phyloP scores from a whole-genome alignment of 2,888 invertebrate genomes.

The Pardosa pseudoannulata region DNA sequence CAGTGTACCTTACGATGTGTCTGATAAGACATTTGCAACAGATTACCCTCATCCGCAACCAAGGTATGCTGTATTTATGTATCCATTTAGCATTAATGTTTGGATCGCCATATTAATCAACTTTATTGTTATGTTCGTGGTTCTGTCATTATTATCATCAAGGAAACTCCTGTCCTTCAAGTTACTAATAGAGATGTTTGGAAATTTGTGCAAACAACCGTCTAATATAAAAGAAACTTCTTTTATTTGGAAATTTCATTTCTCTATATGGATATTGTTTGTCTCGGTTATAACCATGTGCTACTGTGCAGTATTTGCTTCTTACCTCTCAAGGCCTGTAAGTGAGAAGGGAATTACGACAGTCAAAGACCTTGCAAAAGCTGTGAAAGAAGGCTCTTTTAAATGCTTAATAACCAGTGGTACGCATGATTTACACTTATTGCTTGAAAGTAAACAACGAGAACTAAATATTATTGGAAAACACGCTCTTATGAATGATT shows the following conservation, averaged over 20 bases:
- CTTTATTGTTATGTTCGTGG: neutral
- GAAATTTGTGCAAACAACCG: neutral
- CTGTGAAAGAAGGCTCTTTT: neutral
- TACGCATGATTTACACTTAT: neutral
- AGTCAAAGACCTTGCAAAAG: slow-evolving; percentile 7
- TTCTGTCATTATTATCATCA: neutral
- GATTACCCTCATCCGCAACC: neutral
- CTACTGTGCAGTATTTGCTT: slow-evolving; percentile 25
- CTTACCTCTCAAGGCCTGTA: slow-evolving; percentile 21
- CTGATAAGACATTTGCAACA: slow-evolving; percentile 19
- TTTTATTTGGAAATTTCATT: neutral
- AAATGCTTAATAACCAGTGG: slow-evolving; percentile 2
- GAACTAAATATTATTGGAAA: neutral
- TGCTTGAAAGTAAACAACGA: slow-evolving; percentile 7
- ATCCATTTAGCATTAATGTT: slow-evolving; percentile 11
- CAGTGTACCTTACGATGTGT: neutral
- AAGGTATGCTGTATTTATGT: slow-evolving; percentile 8
- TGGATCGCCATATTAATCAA: slow-evolving; percentile 1
- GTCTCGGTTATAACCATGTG: slow-evolving; percentile 8
- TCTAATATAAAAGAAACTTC: neutral
- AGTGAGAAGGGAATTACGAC: slow-evolving; percentile 11
- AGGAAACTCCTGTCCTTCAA: neutral
- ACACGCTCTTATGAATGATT: neutral
- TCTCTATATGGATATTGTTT: slow-evolving; percentile 3
- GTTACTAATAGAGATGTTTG: slow-evolving; percentile 3